Base-by-base conservation (phyloP, 2,888 invertebrate genomes). In the Copidosoma aretas region DNA sequence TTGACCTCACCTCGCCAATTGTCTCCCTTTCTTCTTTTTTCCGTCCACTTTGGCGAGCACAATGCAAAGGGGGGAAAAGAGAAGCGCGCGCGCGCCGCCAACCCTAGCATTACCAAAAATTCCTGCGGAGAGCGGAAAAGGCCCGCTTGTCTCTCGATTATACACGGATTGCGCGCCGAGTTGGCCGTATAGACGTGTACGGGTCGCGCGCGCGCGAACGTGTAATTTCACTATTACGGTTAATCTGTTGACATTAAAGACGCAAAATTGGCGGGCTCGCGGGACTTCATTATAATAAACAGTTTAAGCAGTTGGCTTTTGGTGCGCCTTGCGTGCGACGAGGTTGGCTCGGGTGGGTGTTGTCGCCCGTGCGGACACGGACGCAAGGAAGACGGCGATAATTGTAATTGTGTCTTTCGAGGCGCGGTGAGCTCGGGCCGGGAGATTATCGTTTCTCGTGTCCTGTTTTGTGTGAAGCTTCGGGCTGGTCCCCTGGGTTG, bases 171-270 rank as follows among this genome's bases (percentile, higher is more conserved):
- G 39, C 60, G 65, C 19, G 64, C 24, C 49, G 21, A 17, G 24
- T 24, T 22, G 10, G 54, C 22, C 10, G 25, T 21, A 41, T 41
- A 41, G 8, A 41, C 10, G 54, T 54, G 25, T 54, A 12, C 24
- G 22, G 10, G 25, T 41, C 25, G 19, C 54, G 24, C 56, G 56
- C 72, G 73, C 62, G 59, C 43, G 39, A 83, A 81, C 82, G 77
- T 82, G 82, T 82, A 83, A 83, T 83, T 83, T 83, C 79, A 82
- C 79, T 79, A 83, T 83, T 82, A 82, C 80, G 75, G 78, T 79
- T 82, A 83, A 83, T 83, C 83, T 83, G 83, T 83, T 83, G 83
- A 83, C 83, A 83, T 83, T 83, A 82, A 53, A 24, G 64, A 25
- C 21, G 79, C 77, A 54, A 78, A 78, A 79, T 78, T 79, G 77